Evolutionary conservation across 2,888 invertebrate genomes (phyloP).

Genomic region (Hymenopus coronatus): DNA sequence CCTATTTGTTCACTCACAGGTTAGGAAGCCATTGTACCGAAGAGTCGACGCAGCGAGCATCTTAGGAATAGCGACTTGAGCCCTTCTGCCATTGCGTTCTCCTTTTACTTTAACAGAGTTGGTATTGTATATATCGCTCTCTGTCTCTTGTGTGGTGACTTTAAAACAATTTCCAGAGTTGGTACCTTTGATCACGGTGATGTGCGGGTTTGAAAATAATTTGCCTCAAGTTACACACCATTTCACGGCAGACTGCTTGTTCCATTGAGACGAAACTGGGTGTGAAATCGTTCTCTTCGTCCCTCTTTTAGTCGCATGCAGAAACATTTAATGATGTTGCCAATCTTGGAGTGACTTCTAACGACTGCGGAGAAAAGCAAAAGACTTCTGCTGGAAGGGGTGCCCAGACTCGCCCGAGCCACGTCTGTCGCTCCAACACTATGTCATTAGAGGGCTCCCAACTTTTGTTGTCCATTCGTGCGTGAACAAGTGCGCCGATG

Average conservation of each 20-base stretch:
- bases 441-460: neutral
- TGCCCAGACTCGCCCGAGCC: neutral
- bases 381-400: conserved; percentile 6
- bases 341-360: conserved; percentile 33
- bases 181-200: conserved; percentile 27
- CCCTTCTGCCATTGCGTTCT: conserved; percentile 4
- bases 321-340: conserved; percentile 36
- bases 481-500: neutral
- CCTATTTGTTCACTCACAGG: neutral
- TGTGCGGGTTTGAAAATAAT: conserved; percentile 19
- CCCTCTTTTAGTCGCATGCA: conserved; percentile 25
- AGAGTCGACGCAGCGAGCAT: neutral
- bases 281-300: conserved; percentile 28
- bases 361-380: conserved; percentile 17
- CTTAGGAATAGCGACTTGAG: neutral
- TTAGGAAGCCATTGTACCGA: too few relatives aligned
- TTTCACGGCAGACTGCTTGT: conserved; percentile 25
- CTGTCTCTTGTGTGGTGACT: conserved; percentile 11
- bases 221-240: conserved; percentile 31
- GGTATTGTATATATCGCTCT: conserved; percentile 3
- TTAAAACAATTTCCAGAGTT: conserved; percentile 29
- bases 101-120: neutral
- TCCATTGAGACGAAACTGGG: conserved; percentile 31
- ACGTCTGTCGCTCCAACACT: neutral
- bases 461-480: neutral